Evolutionary conservation across 2,888 invertebrate genomes (phyloP).

Genomic region (Drosophila rubida): DNA sequence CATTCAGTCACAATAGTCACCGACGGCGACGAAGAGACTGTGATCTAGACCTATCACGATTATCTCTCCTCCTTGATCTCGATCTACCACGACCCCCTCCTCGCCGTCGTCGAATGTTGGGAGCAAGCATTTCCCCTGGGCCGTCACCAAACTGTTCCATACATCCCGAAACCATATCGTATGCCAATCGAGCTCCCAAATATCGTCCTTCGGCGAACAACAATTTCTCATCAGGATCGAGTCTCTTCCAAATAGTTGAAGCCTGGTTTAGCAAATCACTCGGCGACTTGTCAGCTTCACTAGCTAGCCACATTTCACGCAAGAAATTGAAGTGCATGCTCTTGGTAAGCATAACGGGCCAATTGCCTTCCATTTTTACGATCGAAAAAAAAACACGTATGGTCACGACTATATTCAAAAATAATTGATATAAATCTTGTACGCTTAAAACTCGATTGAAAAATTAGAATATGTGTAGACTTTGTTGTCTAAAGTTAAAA

Average conservation of each 20-base stretch:
- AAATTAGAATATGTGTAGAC: not conserved
- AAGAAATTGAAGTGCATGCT: constrained; percentile 29
- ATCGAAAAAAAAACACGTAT: not conserved
- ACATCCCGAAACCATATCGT: not conserved
- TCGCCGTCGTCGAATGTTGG: too few relatives aligned
- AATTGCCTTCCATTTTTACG: constrained; percentile 2
- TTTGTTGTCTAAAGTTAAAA: too few relatives aligned
- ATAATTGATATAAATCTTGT: too few relatives aligned
- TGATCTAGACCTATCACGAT: not conserved
- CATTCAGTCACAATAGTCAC: not conserved
- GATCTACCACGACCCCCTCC: too few relatives aligned
- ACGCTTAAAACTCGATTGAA: too few relatives aligned
- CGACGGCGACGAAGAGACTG: too few relatives aligned
- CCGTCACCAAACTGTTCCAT: not conserved
- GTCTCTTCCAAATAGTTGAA: not conserved
- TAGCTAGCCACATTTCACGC: constrained; percentile 36
- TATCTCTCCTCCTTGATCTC: not conserved
- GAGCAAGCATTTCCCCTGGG: not conserved
- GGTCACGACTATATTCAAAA: not conserved
- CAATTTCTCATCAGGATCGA: not conserved
- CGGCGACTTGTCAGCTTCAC: not conserved
- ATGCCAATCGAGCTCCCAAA: constrained; percentile 3
- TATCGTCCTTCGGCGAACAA: not conserved
- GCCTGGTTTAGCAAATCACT: not conserved
- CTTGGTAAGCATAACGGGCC: constrained; percentile 22